phyloP scores from a whole-genome alignment of 1,140 invertebrate genomes.

The Drosophila sp. region DNA sequence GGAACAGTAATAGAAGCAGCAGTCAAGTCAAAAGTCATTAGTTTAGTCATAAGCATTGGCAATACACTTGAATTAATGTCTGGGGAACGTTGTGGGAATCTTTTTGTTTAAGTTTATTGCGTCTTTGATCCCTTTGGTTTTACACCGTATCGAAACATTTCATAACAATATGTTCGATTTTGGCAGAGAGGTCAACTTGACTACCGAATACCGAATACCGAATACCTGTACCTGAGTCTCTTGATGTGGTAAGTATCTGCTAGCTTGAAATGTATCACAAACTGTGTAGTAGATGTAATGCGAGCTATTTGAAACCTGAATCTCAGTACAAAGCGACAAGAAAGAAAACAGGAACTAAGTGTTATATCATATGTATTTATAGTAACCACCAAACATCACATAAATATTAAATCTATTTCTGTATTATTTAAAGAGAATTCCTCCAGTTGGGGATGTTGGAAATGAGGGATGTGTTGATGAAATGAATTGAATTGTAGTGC shows the following conservation, averaged over 20 bases:
- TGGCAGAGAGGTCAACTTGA: constrained; percentile 33
- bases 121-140: neutral
- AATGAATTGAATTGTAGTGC: constrained; percentile 54
- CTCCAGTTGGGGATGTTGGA: neutral
- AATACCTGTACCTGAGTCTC: constrained; percentile 74
- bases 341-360: constrained; percentile 16
- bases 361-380: constrained; percentile 25
- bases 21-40: constrained; percentile 52
- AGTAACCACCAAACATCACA: neutral
- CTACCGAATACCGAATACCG: no score
- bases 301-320: constrained; percentile 60
- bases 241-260: constrained; percentile 57
- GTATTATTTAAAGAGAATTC: constrained; percentile 10
- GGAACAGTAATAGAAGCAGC: neutral
- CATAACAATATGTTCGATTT: constrained; percentile 2
- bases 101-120: constrained; percentile 5
- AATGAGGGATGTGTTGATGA: constrained; percentile 14
- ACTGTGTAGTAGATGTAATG: constrained; percentile 55
- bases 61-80: constrained; percentile 38
- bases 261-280: constrained; percentile 27
- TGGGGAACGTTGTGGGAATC: constrained; percentile 15
- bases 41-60: constrained; percentile 42
- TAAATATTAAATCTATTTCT: neutral
- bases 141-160: neutral
- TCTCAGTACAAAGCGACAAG: constrained; percentile 69